These are phyloP conservation scores for Poeciliopsis presidionis DNA, from an alignment of 2,797 vertebrate species.

Conservation along the genomic window DNA sequence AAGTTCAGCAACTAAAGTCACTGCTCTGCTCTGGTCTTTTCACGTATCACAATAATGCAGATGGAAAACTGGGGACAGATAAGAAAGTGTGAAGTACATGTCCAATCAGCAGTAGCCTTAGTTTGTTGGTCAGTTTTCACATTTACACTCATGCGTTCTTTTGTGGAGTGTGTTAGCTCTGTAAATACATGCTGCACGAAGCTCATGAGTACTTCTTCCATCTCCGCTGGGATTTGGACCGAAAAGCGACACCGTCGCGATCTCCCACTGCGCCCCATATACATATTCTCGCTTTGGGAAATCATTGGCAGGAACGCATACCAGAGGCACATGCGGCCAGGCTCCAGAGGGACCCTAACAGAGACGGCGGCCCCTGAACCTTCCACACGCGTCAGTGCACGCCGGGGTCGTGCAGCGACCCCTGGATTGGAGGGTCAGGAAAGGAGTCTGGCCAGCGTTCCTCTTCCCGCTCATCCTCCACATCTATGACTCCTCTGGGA, in stretches of 20 bases:
- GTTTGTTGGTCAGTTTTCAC: constrained; percentile 37
- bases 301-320: constrained; percentile 35
- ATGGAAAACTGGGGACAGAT: not conserved
- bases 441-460: constrained; percentile 36
- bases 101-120: constrained; percentile 1
- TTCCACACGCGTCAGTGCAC: constrained; percentile 65
- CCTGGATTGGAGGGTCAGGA: constrained; percentile 31
- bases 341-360: constrained; percentile 63
- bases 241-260: constrained; percentile 43
- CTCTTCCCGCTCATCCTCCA: constrained; percentile 19
- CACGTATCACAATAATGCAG: not conserved
- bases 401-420: constrained; percentile 54
- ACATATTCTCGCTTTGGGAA: constrained; percentile 20
- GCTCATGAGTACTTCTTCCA: constrained; percentile 63
- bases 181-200: constrained; percentile 77
- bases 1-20: not conserved
- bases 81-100: not conserved
- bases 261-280: constrained; percentile 45
- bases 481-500: constrained; percentile 19
- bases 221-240: constrained; percentile 57
- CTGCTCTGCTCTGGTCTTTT: not conserved
- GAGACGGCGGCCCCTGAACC: constrained; percentile 66
- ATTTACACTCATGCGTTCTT: constrained; percentile 68
- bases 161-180: constrained; percentile 67
- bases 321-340: constrained; percentile 32